Percentiles rank a stretch among this genome's conserved stretches.
Evolutionary conservation across 2,113 vertebrate species (phyloP).

Genomic region (Amazona guildingii): DNA sequence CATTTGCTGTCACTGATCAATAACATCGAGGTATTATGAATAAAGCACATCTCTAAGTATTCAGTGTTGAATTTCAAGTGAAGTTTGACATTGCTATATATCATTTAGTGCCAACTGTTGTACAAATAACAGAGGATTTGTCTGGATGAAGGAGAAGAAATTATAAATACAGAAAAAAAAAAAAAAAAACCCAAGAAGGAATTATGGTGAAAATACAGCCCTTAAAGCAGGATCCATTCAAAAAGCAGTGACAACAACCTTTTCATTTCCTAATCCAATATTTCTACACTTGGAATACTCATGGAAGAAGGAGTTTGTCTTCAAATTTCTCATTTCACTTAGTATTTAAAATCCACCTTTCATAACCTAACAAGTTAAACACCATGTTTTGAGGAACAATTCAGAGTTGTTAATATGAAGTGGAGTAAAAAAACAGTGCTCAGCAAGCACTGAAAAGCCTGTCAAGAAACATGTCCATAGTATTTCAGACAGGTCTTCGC

Average conservation of each 20-base stretch:
- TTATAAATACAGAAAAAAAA: neutral
- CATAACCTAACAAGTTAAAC: neutral
- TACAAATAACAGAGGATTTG: neutral
- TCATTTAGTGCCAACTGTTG: neutral
- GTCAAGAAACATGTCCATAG: neutral
- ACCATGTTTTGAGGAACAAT: fast-evolving
- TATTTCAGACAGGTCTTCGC: neutral
- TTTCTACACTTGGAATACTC: neutral
- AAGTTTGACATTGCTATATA: neutral
- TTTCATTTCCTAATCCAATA: neutral
- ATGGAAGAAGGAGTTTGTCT: neutral
- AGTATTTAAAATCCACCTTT: neutral
- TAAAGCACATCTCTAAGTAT: neutral
- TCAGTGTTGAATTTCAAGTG: neutral
- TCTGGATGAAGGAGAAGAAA: neutral
- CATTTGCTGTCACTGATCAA: neutral
- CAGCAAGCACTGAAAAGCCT: neutral
- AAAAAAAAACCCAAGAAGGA: neutral
- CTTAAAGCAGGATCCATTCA: neutral
- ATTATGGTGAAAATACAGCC: neutral
- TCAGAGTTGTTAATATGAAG: neutral
- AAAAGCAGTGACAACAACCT: neutral
- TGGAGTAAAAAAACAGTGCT: neutral
- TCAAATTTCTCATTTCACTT: neutral
- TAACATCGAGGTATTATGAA: neutral